phyloP scores from a whole-genome alignment of 2,113 vertebrate genomes.

The Larimichthys crocea region DNA sequence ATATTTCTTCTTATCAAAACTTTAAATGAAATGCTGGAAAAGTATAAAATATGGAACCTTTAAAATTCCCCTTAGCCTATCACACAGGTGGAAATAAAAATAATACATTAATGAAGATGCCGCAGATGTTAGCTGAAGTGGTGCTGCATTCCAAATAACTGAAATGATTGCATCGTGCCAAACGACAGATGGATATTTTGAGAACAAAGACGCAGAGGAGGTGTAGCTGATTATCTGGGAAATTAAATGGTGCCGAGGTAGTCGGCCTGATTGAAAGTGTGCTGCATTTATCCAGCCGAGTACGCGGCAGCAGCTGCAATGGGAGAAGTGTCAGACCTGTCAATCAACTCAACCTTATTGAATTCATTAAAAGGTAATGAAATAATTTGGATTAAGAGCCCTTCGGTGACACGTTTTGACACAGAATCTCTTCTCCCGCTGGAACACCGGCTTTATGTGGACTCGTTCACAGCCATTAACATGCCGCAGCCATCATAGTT shows the following conservation, averaged over 20 bases:
- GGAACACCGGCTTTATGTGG: background rate
- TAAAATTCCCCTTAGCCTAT: no score
- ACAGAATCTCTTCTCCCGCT: background rate
- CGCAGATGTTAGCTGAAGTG: background rate
- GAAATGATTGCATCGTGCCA: constrained; percentile 9
- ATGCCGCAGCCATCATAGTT: background rate
- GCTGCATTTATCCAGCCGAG: background rate
- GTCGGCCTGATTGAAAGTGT: background rate
- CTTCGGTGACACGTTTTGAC: constrained; percentile 36
- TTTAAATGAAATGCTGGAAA: no score
- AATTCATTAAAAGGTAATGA: constrained; percentile 51
- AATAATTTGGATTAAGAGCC: constrained; percentile 15
- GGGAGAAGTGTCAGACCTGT: constrained; percentile 40
- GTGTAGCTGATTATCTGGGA: constrained; percentile 4
- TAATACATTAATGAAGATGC: background rate
- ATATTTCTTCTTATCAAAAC: no score
- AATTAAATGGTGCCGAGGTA: background rate
- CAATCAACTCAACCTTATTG: constrained; percentile 36
- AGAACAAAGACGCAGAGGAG: background rate
- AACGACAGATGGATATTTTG: background rate
- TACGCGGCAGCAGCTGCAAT: constrained; percentile 31
- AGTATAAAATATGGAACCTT: no score
- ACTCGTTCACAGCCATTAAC: background rate
- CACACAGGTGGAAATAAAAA: background rate
- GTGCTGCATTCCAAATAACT: background rate